These are phyloP conservation scores for Verasper variegatus DNA, from an alignment of 2,113 vertebrate species.

Conservation along the genomic window DNA sequence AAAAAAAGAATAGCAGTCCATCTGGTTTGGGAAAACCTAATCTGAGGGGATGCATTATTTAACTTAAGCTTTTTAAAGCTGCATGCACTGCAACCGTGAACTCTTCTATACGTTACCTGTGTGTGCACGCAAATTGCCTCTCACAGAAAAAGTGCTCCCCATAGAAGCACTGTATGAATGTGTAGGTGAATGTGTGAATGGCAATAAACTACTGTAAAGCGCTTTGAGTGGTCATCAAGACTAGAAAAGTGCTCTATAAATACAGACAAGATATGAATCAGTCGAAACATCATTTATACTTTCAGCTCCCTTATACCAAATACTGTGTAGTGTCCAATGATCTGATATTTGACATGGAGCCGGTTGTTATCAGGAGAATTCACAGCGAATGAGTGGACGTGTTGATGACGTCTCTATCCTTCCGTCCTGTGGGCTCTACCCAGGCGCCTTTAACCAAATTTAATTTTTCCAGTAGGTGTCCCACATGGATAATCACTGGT, in stretches of 20 bases:
- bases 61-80: background rate
- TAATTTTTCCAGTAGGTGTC: background rate
- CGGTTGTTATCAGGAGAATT: background rate
- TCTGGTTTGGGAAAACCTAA: background rate
- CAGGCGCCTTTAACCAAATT: background rate
- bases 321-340: too few species aligned
- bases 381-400: background rate
- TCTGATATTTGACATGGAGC: too few species aligned
- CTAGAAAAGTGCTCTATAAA: too few species aligned
- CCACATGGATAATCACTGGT: background rate
- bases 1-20: background rate
- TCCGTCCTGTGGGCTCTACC: background rate
- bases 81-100: background rate
- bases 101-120: background rate
- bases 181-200: too few species aligned
- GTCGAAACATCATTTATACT: too few species aligned
- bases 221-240: too few species aligned
- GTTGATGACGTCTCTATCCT: background rate
- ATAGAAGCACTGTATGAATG: too few species aligned
- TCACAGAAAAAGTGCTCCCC: too few species aligned
- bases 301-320: too few species aligned
- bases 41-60: background rate
- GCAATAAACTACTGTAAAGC: too few species aligned
- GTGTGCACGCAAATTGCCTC: too few species aligned
- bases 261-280: too few species aligned